Evolutionary conservation across 2,888 invertebrate genomes (phyloP), one percentile per base, ranked within the genome.

Genomic region (Amphipoea lucens): DNA sequence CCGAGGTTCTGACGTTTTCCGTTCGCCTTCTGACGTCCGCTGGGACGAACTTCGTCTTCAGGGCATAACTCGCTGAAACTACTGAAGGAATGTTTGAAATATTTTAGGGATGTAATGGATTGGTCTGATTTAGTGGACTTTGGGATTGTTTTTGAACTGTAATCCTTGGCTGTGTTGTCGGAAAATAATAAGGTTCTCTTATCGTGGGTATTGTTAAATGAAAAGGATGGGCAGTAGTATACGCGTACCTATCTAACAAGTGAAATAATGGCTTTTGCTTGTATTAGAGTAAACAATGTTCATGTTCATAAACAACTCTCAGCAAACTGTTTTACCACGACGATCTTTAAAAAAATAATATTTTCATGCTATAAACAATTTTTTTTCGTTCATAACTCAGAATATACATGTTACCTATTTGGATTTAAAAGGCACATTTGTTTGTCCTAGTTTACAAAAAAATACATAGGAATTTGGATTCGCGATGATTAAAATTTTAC

Each of bases 11-110:
- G 74, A 75, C 74, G 70, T 74, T 73, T 79, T 69, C 79, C 42
- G 42, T 70, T 79, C 67, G 80, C 76, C 80, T 66, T 75, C 54
- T 29, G 60, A 63, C 14, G 51, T 69, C 76, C 70, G 14, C 57
- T 51, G 75, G 48, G 79, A 73, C 29, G 14, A 45, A 84, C n/a
- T 76, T 76, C 17, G 66, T 73, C 76, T 66, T 70, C 20, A 45
- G 62, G 71, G 76, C 17, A 70, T 63, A 66, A 70, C 66, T 76
- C 62, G 63, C n/a, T 36, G 70, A 73, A 76, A 79, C n/a, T 76
- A 76, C 68, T n/a, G 23, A 73, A 76, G 70, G 69, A 79, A 79
- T 84, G 73, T 74, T 79, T 66, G 72, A 63, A 83, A 76, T 79
- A 79, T 84, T 70, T 62, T 36, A 14, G n/a, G 40, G 51, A 60